Percentiles rank a stretch among this genome's conserved stretches.
phyloP scores from a whole-genome alignment of 2,113 vertebrate species.

The Oncorhynchus nerka region DNA sequence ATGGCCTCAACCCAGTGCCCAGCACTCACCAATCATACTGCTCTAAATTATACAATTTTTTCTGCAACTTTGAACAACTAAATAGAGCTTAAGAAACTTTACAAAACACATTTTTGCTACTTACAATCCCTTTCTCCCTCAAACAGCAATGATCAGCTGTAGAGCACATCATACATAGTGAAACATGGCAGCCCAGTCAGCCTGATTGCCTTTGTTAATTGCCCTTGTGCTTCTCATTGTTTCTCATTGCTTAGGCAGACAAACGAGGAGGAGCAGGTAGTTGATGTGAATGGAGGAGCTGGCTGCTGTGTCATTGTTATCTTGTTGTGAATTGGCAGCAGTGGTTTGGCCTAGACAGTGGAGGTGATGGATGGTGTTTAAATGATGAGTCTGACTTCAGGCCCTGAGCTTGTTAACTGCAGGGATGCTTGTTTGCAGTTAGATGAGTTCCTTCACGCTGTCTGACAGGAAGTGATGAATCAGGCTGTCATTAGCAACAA shows the following conservation, averaged over 20 bases:
- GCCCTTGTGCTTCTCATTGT: neutral
- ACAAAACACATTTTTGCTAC: too few species aligned
- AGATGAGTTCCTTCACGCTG: conserved; percentile 25
- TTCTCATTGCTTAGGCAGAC: conserved; percentile 28
- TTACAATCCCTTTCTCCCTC: too few species aligned
- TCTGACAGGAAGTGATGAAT: conserved; percentile 30
- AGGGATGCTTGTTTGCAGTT: conserved; percentile 44
- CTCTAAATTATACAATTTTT: neutral
- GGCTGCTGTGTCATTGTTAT: conserved; percentile 45
- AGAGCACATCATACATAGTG: too few species aligned
- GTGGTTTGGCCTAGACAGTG: conserved; percentile 1
- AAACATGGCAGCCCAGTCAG: conserved; percentile 21
- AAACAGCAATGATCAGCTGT: too few species aligned
- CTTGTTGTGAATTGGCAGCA: conserved; percentile 37
- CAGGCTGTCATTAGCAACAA: conserved; percentile 20
- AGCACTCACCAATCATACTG: conserved; percentile 1
- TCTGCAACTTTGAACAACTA: too few species aligned
- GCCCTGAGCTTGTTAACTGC: conserved; percentile 56
- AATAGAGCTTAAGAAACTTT: neutral
- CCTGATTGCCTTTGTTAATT: conserved; percentile 29
- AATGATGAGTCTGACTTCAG: conserved; percentile 20
- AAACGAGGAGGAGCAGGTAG: neutral
- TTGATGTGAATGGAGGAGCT: conserved; percentile 7
- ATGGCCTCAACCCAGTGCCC: neutral
- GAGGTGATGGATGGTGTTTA: conserved; percentile 51